Base-by-base conservation (phyloP, 2,888 invertebrate species). In the Arrhopalites spinosus region DNA sequence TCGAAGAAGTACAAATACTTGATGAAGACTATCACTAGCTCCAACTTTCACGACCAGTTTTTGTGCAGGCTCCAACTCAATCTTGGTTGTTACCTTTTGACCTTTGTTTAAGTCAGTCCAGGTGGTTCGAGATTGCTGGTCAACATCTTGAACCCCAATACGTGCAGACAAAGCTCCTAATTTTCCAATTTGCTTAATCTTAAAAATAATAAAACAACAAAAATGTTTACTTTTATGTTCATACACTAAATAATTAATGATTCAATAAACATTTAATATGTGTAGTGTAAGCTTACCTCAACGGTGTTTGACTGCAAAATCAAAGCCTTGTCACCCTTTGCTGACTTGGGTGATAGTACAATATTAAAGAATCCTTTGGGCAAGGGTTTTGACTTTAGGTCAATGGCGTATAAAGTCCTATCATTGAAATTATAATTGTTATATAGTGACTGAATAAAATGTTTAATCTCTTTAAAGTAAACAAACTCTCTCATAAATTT, bases 101-200 rank as follows among this genome's bases (percentile, higher is more conserved):
- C 93, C 91, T 29, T 93, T 92, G 1, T 92, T 91, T 78, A 82
- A 69, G 73, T 82, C 82, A n/a, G 75, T 78, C 81, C 81, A 82
- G 25, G 78, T 75, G 3, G 78, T 77, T 69, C 76, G 72, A 11
- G 73, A 53, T 69, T 80, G 79, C 29, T 96, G 94, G 86, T 98
- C 97, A 5, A 93, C 91, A 85, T 98, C 97, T 1, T 92, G 93
- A 25, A 96, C 89, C 3, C 95, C 95, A 67, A 98, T 88, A 85
- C 97, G 96, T 67, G 94, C 88, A 74, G 89, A 90, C 82, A 92
- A 90, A 0, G 96, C 89, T 78, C 89, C 89, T 0, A 94, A 90
- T 81, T 92, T 91, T 0, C 93, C 92, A 74, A 94, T 87, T 23
- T 94, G 91, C 76, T 93, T 92, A 0, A 89, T 86, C 25, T 86